Percentiles rank a stretch among this genome's conserved stretches.
Evolutionary conservation across 2,888 invertebrate genomes (phyloP).

Genomic region (Leptura quadrifasciata): DNA sequence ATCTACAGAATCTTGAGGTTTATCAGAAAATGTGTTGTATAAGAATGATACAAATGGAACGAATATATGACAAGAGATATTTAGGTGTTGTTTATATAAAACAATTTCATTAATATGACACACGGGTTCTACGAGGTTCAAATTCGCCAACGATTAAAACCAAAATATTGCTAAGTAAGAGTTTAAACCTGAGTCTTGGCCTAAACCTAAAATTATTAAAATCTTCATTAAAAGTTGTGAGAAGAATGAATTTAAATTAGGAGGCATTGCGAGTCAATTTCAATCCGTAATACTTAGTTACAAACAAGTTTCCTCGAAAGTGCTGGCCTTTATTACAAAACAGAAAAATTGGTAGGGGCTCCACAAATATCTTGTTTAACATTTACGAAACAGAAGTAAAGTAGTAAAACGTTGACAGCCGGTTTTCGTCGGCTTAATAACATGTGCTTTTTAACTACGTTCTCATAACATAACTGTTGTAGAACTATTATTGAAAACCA

Average conservation of each 20-base stretch:
- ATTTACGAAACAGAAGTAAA: conserved; percentile 17
- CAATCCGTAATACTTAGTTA: neutral
- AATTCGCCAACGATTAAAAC: too few relatives aligned
- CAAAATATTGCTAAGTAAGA: too few relatives aligned
- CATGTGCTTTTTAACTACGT: neutral
- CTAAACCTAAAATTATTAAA: too few relatives aligned
- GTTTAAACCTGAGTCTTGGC: too few relatives aligned
- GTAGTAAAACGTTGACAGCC: conserved; percentile 19
- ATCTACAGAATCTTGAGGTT: too few relatives aligned
- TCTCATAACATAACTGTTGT: neutral
- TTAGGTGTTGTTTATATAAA: too few relatives aligned
- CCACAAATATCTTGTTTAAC: conserved; percentile 1
- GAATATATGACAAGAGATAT: too few relatives aligned
- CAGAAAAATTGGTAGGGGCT: neutral
- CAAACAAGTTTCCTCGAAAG: neutral
- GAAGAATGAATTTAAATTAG: neutral
- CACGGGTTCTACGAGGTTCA: too few relatives aligned
- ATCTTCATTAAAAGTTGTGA: too few relatives aligned
- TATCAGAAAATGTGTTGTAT: too few relatives aligned
- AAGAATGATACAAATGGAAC: too few relatives aligned
- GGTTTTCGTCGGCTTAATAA: conserved; percentile 11
- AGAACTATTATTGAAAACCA: neutral
- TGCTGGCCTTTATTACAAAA: conserved; percentile 5
- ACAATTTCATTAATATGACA: too few relatives aligned
- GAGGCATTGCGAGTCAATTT: neutral